These are phyloP conservation scores for Augochlora pura DNA, from an alignment of 1,140 invertebrate species.

Conservation along the genomic window DNA sequence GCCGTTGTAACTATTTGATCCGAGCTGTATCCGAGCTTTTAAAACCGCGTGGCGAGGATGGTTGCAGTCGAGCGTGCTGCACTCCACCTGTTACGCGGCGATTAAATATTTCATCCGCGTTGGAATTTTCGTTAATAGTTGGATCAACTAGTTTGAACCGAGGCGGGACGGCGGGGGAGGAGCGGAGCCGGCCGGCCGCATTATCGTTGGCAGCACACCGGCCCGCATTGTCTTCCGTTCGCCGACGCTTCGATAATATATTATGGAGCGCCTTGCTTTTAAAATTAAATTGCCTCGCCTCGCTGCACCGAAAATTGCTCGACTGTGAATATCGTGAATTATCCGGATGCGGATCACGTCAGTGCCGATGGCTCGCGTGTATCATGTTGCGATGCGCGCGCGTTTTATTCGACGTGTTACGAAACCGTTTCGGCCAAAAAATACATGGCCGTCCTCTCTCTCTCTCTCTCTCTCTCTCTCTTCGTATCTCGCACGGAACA, in stretches of 20 bases:
- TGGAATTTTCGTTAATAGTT: constrained; percentile 16
- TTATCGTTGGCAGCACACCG: constrained; percentile 16
- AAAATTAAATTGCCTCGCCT: constrained; percentile 25
- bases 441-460: too few species aligned
- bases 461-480: too few species aligned
- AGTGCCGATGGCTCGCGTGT: neutral
- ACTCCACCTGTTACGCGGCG: constrained; percentile 16
- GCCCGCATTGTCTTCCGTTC: neutral
- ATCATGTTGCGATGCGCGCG: neutral
- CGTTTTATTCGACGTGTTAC: neutral
- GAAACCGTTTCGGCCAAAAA: constrained; percentile 5
- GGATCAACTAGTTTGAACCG: neutral
- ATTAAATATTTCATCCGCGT: constrained; percentile 8
- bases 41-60: neutral
- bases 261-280: constrained; percentile 18
- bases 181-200: neutral
- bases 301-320: constrained; percentile 16
- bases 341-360: constrained; percentile 15
- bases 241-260: neutral
- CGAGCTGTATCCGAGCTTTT: neutral
- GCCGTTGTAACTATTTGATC: too few species aligned
- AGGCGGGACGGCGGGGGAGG: too few species aligned
- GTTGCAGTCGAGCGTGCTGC: neutral
- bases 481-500: too few species aligned
- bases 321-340: constrained; percentile 42